Conservation (phyloP, 2,797 vertebrate genomes). For the Strix occidentalis region DNA sequence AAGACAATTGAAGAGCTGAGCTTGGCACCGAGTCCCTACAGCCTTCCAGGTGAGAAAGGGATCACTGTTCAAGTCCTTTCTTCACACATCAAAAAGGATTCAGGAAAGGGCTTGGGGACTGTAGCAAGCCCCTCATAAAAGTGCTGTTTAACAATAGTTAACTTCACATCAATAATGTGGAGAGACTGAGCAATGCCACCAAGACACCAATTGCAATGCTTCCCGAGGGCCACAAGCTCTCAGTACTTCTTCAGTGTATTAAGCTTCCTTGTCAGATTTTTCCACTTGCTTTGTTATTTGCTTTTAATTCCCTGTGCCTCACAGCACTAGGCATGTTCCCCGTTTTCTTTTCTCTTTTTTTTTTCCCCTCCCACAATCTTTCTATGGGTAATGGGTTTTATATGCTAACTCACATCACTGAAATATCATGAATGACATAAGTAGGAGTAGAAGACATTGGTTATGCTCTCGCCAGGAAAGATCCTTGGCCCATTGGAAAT, state of each 20-base stretch:
- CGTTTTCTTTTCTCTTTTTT: neutral
- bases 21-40: conserved; percentile 20
- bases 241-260: neutral
- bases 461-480: conserved; percentile 47
- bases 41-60: conserved; percentile 35
- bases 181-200: neutral
- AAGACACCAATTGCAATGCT: neutral
- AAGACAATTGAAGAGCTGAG: conserved; percentile 24
- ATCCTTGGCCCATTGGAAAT: conserved; percentile 47
- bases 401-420: conserved; percentile 42
- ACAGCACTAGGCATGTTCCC: neutral
- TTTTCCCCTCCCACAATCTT: neutral
- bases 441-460: conserved; percentile 47
- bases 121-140: neutral
- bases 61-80: neutral
- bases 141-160: neutral
- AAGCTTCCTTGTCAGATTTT: neutral
- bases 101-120: neutral
- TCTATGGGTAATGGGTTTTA: conserved; percentile 43
- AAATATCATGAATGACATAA: conserved; percentile 35
- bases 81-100: neutral
- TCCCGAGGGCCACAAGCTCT: neutral
- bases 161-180: neutral
- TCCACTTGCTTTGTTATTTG: conserved; percentile 32
- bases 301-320: conserved; percentile 47